A percentile compares a stretch with the other conserved stretches of the same genome.
These are phyloP conservation scores for Heliconius melpomene DNA, from an alignment of 1,140 invertebrate genomes.

Conservation along the genomic window DNA sequence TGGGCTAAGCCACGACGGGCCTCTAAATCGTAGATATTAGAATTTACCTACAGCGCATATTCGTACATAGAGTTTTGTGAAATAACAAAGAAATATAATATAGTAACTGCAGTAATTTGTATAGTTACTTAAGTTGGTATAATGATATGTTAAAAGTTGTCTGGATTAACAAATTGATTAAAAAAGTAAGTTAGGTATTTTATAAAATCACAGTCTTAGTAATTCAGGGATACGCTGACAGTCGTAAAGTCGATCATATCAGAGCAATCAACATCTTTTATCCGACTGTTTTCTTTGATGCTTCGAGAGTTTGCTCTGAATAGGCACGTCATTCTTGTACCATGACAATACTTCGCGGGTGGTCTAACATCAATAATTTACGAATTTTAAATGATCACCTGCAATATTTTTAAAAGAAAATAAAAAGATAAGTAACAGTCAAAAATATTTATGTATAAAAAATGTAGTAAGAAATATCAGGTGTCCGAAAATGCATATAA, in stretches of 20 bases:
- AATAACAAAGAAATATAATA: too few relatives aligned
- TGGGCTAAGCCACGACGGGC: too few relatives aligned
- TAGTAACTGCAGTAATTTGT: too few relatives aligned
- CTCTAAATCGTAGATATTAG: too few relatives aligned
- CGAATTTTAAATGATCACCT: background rate
- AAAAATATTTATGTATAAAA: too few relatives aligned
- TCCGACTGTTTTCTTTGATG: constrained; percentile 67
- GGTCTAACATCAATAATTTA: constrained; percentile 36
- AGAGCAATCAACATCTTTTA: constrained; percentile 40
- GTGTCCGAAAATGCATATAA: background rate
- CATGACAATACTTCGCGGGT: constrained; percentile 52
- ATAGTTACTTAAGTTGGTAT: background rate
- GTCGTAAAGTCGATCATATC: constrained; percentile 18
- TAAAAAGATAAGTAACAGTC: background rate
- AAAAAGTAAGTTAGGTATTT: background rate
- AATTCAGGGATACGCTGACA: constrained; percentile 24
- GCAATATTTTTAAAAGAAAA: background rate
- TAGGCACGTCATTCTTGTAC: constrained; percentile 51
- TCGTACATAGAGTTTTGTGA: too few relatives aligned
- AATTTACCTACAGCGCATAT: too few relatives aligned
- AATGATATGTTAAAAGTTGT: background rate
- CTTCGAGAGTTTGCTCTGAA: constrained; percentile 57
- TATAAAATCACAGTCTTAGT: background rate
- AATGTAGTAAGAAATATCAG: too few relatives aligned
- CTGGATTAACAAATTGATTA: background rate